These are phyloP conservation scores for Leptinotarsa haldemani DNA, from an alignment of 2,888 invertebrate species.

Conservation along the genomic window DNA sequence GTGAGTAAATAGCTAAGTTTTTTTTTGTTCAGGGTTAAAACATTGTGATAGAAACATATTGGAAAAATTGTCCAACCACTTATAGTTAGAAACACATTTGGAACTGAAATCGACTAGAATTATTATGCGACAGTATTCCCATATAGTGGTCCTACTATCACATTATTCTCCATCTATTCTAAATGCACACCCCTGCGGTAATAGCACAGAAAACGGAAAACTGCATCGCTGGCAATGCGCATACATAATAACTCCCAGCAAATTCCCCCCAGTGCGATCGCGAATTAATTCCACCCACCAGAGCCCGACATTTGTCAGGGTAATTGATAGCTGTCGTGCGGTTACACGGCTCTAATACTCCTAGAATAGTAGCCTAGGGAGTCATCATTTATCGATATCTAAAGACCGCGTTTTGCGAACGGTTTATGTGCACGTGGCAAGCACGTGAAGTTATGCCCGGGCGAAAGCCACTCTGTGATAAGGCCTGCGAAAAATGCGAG, in stretches of 20 bases:
- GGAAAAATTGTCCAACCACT: too few species aligned
- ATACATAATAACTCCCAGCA: constrained; percentile 3
- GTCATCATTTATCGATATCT: constrained; percentile 48
- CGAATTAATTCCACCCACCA: constrained; percentile 45
- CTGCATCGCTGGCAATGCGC: neutral
- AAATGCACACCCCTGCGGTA: too few species aligned
- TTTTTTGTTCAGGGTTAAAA: too few species aligned
- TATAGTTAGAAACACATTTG: too few species aligned
- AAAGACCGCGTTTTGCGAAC: constrained; percentile 43
- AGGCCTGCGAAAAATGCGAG: constrained; percentile 36
- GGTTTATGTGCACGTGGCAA: constrained; percentile 39
- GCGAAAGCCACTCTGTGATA: constrained; percentile 34
- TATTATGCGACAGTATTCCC: too few species aligned
- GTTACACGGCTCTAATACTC: constrained; percentile 45
- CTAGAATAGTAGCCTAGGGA: constrained; percentile 45
- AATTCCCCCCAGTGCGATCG: constrained; percentile 28
- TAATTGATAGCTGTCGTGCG: constrained; percentile 46
- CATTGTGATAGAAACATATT: too few species aligned
- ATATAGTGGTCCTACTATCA: neutral
- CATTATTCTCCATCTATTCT: neutral
- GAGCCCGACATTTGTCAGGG: constrained; percentile 45
- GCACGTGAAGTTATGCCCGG: constrained; percentile 34
- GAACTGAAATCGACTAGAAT: too few species aligned
- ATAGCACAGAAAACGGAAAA: neutral
- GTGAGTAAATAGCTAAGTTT: too few species aligned